Evolutionary conservation across 2,113 vertebrate species (phyloP).

Genomic region (Datnioides undecimradiatus): DNA sequence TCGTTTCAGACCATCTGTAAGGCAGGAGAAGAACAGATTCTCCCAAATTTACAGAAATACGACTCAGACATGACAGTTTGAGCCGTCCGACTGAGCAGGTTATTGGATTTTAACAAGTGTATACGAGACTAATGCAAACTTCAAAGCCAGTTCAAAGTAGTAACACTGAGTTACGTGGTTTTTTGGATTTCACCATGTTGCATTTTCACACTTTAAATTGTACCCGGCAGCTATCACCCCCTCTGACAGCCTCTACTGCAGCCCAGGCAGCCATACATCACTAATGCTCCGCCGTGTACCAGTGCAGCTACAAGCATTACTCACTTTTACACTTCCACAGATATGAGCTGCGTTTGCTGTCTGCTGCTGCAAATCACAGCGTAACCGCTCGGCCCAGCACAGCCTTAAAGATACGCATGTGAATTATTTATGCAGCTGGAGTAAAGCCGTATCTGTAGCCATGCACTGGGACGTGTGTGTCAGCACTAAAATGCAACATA

Average conservation of each 20-base stretch:
- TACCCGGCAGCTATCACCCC: slow-evolving; percentile 18
- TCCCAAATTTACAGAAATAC: background rate
- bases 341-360: slow-evolving; percentile 22
- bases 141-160: slow-evolving; percentile 31
- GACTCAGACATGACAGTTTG: background rate
- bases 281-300: slow-evolving; percentile 7
- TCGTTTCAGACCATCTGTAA: background rate
- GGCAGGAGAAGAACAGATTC: background rate
- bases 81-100: background rate
- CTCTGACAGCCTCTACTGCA: slow-evolving; percentile 43
- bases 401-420: background rate
- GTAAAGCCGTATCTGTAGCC: background rate
- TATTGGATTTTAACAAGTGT: background rate
- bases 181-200: slow-evolving; percentile 32
- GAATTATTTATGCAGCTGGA: slow-evolving; percentile 43
- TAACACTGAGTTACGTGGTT: background rate
- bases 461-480: slow-evolving; percentile 19
- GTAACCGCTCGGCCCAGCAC: background rate
- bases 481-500: slow-evolving; percentile 20
- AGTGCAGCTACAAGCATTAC: slow-evolving; percentile 38
- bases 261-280: slow-evolving; percentile 52
- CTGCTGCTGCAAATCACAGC: slow-evolving; percentile 35
- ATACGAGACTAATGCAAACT: background rate
- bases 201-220: slow-evolving; percentile 31
- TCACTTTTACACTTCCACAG: slow-evolving; percentile 48